Percentiles rank a stretch among this genome's conserved stretches.
phyloP scores from a whole-genome alignment of 2,888 invertebrate species.

The Pterostichus niger region DNA sequence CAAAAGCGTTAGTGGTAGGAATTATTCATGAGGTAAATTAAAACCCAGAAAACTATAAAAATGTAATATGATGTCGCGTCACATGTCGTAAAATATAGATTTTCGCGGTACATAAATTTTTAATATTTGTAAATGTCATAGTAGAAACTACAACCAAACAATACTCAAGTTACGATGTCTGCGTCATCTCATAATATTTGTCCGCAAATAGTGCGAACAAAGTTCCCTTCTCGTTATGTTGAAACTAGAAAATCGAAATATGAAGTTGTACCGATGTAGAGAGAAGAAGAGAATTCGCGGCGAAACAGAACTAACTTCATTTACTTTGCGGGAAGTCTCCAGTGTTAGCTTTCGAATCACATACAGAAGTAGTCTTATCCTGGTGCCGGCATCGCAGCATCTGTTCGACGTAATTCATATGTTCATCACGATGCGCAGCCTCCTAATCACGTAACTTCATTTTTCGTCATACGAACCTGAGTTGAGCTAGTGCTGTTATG shows the following conservation, averaged over 20 bases:
- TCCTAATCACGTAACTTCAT: conserved; percentile 61
- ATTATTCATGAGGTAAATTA: not conserved
- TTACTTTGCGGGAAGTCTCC: not conserved
- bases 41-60: not conserved
- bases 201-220: no score
- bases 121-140: conserved; percentile 1
- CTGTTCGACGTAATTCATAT: conserved; percentile 54
- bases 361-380: conserved; percentile 38
- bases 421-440: conserved; percentile 55
- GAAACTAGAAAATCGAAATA: conserved; percentile 30
- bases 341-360: conserved; percentile 48
- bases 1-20: no score
- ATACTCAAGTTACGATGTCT: no score
- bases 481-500: not conserved
- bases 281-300: not conserved
- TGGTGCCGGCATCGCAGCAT: not conserved
- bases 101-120: conserved; percentile 18
- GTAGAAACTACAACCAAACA: no score
- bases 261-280: conserved; percentile 28
- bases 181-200: no score
- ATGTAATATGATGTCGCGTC: not conserved
- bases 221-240: not conserved
- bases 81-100: not conserved
- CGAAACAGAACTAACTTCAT: conserved; percentile 29
- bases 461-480: conserved; percentile 39